phyloP scores from a whole-genome alignment of 2,113 vertebrate genomes.

The Elanus axillaris region DNA sequence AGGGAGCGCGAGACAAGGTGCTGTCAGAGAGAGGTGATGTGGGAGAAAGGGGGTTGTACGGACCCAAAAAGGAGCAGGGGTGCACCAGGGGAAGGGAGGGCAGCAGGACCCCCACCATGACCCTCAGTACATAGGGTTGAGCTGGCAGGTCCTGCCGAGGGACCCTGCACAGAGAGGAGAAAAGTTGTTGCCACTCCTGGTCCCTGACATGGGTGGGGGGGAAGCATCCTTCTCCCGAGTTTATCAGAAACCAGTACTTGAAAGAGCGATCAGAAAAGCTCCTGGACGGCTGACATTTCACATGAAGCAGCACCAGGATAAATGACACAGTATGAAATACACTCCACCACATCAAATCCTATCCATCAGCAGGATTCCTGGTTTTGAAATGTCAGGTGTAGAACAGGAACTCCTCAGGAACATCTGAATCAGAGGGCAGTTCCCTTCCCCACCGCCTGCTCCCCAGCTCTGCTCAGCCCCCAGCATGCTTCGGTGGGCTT shows the following conservation, averaged over 20 bases:
- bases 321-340: conserved; percentile 58
- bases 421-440: background rate
- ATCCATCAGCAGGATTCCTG: conserved; percentile 57
- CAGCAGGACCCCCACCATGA: background rate
- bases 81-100: background rate
- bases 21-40: background rate
- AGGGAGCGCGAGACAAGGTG: background rate
- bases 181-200: background rate
- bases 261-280: conserved; percentile 52
- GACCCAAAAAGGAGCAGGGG: background rate
- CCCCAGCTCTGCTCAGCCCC: background rate
- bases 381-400: conserved; percentile 34
- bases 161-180: background rate
- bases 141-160: background rate
- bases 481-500: background rate
- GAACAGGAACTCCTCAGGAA: background rate
- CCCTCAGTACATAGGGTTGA: background rate
- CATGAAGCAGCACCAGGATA: conserved; percentile 51
- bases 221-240: background rate
- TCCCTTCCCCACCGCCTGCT: background rate
- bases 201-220: background rate
- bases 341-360: conserved; percentile 43
- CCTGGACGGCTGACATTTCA: conserved; percentile 11
- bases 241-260: conserved; percentile 47
- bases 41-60: background rate